Evolutionary conservation across 2,888 invertebrate species (phyloP), one percentile per base, ranked within the genome.

Genomic region (Noctuana brunneofusca): DNA sequence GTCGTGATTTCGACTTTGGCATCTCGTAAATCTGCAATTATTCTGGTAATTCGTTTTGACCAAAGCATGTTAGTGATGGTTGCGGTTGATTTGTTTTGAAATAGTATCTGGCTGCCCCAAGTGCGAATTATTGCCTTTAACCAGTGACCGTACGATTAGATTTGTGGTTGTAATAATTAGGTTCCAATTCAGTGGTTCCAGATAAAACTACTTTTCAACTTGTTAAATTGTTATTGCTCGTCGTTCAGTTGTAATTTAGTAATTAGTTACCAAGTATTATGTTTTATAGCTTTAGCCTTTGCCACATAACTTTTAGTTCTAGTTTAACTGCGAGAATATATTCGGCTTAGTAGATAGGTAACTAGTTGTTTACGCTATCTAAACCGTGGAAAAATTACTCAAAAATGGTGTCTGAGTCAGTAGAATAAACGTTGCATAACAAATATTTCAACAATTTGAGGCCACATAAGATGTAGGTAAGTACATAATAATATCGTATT

Each of bases 31-130:
- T 48, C 12, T 56, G 56, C 50, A 38, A 65, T 65, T 63, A 63
- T 49, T 65, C 52, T 63, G 43, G 58, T 63, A 56, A 56, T 63
- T 63, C 65, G 63, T 58, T 65, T 60, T 52, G 63, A 54, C 60
- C 58, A 56, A 41, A 63, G 54, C 56, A 20, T 56, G 54, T 63
- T 67, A 65, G 65, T 46, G 53, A 65, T 63, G 64, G 65, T 64
- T 65, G 64, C 63, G 59, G 64, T 64, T 64, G 43, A 60, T 63
- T 63, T 64, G 53, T 67, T 65, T 65, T 67, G 67, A 53, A 67
- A 67, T 55, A 55, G 24, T 32, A 62, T 62, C 62, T 18, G 50
- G 38, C 22, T 27, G 18, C 43, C 9, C 6, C 12, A 55, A 52
- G 48, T 38, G 24, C 38, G 18, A 62, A 55, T 62, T 55, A 62